Evolutionary conservation across 2,113 vertebrate species (phyloP).

Genomic region (Lycocorax pyrrhopterus): DNA sequence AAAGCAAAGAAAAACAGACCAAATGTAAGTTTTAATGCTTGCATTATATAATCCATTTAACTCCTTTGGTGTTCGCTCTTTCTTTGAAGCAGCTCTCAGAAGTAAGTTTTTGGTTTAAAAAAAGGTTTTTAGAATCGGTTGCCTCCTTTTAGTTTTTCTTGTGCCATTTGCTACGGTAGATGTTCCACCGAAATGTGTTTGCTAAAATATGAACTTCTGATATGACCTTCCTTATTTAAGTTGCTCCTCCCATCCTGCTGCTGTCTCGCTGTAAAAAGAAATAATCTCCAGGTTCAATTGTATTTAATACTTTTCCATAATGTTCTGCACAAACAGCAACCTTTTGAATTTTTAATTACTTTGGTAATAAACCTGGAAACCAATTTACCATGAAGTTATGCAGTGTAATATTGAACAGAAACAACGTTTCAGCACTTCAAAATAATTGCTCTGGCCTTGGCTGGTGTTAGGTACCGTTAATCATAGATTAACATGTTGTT

Average conservation of each 20-base stretch:
- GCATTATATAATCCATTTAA: background rate
- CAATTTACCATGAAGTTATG: constrained; percentile 26
- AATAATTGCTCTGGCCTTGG: background rate
- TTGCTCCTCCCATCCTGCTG: background rate
- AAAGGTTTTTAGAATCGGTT: background rate
- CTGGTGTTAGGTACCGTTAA: background rate
- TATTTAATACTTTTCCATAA: constrained; percentile 2
- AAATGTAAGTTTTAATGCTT: background rate
- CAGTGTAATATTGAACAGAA: constrained; percentile 3
- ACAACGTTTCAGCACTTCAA: background rate
- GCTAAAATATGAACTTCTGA: background rate
- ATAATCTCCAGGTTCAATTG: background rate
- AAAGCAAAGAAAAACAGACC: background rate
- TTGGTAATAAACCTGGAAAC: constrained; percentile 21
- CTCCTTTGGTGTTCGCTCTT: background rate
- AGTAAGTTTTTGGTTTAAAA: background rate
- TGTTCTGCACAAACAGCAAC: constrained; percentile 2
- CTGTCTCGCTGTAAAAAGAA: background rate
- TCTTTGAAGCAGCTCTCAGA: background rate
- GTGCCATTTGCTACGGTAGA: background rate
- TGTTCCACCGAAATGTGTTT: background rate
- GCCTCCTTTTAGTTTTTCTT: background rate
- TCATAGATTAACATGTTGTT: background rate
- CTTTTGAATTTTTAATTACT: constrained; percentile 51
- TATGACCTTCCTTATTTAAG: background rate